Conservation (phyloP, 2,797 vertebrate genomes). For the Cuniculus paca region DNA sequence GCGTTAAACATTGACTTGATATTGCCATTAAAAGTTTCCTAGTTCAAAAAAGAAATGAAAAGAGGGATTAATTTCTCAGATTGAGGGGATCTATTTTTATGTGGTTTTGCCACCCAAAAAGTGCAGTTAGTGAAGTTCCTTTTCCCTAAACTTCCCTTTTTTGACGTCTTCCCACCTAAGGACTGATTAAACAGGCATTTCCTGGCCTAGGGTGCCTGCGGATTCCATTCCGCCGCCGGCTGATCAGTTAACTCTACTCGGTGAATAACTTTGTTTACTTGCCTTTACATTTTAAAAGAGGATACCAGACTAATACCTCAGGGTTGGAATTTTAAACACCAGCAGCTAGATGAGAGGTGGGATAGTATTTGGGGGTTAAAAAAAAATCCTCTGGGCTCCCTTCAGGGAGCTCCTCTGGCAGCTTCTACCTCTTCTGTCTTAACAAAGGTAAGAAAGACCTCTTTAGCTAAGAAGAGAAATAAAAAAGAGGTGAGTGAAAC, state of each 20-base stretch:
- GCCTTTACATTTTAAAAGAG: conserved; percentile 49
- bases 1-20: neutral
- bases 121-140: neutral
- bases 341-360: neutral
- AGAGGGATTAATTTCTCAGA: neutral
- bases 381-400: no score
- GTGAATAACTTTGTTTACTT: conserved; percentile 63
- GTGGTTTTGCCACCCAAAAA: neutral
- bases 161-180: neutral
- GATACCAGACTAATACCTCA: neutral
- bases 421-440: neutral
- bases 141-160: neutral
- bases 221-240: neutral
- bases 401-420: neutral
- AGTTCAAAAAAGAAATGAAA: neutral
- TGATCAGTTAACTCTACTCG: conserved; percentile 28
- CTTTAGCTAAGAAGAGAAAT: neutral
- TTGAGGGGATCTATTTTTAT: neutral
- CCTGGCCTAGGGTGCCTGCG: neutral
- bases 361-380: neutral
- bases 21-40: neutral
- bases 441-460: neutral
- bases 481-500: neutral
- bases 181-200: conserved; percentile 40
- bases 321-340: conserved; percentile 47